phyloP scores from a whole-genome alignment of 1,140 invertebrate genomes.

The Aphelinus certus region DNA sequence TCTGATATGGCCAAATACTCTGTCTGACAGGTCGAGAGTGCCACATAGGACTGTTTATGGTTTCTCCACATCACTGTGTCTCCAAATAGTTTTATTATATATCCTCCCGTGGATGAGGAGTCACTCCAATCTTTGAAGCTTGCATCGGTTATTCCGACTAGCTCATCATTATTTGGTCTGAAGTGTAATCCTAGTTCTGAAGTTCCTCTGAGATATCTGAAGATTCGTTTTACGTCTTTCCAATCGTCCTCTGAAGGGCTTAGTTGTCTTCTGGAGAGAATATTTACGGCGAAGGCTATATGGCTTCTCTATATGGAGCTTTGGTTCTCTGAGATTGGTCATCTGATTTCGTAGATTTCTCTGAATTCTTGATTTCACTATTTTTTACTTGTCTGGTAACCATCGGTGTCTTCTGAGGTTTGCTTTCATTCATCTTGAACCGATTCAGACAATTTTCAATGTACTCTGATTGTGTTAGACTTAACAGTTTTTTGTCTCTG shows the following conservation, averaged over 20 bases:
- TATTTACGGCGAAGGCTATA: too few relatives aligned
- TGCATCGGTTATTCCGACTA: conserved; percentile 12
- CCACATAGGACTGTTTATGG: conserved; percentile 45
- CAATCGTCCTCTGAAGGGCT: too few relatives aligned
- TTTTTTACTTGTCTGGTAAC: too few relatives aligned
- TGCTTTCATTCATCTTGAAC: too few relatives aligned
- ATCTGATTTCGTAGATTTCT: neutral
- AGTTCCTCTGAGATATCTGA: neutral
- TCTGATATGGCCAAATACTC: conserved; percentile 50
- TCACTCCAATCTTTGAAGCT: conserved; percentile 21
- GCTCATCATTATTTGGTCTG: neutral
- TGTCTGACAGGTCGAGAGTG: conserved; percentile 49
- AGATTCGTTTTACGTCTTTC: too few relatives aligned
- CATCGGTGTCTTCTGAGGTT: too few relatives aligned
- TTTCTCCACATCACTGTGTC: conserved; percentile 44
- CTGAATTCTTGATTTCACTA: neutral
- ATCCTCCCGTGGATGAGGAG: conserved; percentile 17
- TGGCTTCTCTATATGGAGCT: too few relatives aligned
- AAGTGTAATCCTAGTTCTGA: neutral
- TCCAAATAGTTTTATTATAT: conserved; percentile 39
- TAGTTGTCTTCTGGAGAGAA: too few relatives aligned
- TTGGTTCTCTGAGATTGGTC: too few relatives aligned
- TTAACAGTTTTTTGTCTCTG: too few relatives aligned
- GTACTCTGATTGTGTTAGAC: too few relatives aligned
- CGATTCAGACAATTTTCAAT: too few relatives aligned